Evolutionary conservation across 2,113 vertebrate genomes (phyloP), one percentile per base, ranked within the genome.

Genomic region (Calonectris borealis): DNA sequence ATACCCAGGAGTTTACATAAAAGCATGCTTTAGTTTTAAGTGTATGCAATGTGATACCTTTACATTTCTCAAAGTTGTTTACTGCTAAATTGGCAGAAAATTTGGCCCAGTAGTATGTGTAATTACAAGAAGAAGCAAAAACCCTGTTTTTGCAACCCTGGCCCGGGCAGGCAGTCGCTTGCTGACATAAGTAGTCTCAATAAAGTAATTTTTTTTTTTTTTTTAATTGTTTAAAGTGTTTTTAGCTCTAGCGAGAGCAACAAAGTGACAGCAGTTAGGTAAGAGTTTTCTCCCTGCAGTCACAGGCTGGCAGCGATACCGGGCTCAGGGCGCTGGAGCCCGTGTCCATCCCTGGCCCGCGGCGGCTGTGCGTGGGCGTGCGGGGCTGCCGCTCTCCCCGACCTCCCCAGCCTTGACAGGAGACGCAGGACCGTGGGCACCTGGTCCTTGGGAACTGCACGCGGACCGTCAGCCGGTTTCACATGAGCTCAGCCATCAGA

Each of bases 301-400:
- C 22, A 1, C 2, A 10, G 34, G 34, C n/a, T 58, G 55, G 64
- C 49, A 48, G 76, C 2, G 70, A 3, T 6, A 1, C 2, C 0
- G 13, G 38, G 38, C 9, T 14, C 12, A 2, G 0, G 24, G 21
- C 0, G 6, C 32, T 69, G 2, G 19, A 55, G 31, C 36, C 36
- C 36, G 36, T 10, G 12, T 8, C 25, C 7, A 1, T 14, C 16
- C n/a, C 16, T 25, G 13, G 13, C 27, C 48, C 11, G 3, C 7
- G 1, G 14, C 11, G 38, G 49, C 54, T 9, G 17, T 1, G 27
- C 4, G 6, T 52, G 44, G 69, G 25, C 24, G 24, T 1, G 5
- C 4, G 3, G 57, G 36, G 42, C 54, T 69, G 38, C 3, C 1
- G 16, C 32, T 29, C 20, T 32, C 2, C 32, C 34, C 24, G 36